Percentiles rank a stretch among this genome's conserved stretches.
Conservation (phyloP, 2,888 invertebrate genomes). For the Thymelicus sylvestris region DNA sequence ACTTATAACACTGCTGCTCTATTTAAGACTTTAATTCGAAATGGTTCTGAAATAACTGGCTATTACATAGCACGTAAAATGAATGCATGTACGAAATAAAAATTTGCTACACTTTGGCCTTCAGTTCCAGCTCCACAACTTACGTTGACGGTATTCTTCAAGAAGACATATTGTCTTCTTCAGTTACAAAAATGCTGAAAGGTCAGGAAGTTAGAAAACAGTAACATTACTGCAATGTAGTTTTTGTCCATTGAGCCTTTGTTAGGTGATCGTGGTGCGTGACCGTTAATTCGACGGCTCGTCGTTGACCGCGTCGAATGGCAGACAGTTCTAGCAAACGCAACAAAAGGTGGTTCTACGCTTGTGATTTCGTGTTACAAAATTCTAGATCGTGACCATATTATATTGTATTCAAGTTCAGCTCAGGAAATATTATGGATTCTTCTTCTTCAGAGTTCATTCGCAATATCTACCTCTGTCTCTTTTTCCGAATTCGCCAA, state of each 20-base stretch:
- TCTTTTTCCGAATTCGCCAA: too few species aligned
- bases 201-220: conserved; percentile 8
- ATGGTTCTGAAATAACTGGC: background rate
- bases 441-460: background rate
- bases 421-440: background rate
- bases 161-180: background rate
- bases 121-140: background rate
- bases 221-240: conserved; percentile 13
- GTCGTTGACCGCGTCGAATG: conserved; percentile 18
- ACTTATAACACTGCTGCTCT: background rate
- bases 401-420: background rate
- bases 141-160: background rate
- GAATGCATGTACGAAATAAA: background rate
- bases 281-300: conserved; percentile 10
- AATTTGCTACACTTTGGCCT: background rate
- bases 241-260: conserved; percentile 10
- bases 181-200: background rate
- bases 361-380: conserved; percentile 8
- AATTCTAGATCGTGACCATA: background rate
- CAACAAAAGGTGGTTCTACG: conserved; percentile 20
- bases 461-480: background rate
- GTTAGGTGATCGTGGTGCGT: conserved; percentile 11
- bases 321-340: background rate
- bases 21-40: background rate
- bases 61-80: background rate